These are phyloP conservation scores for Neoaliturus tenellus DNA, from an alignment of 2,888 invertebrate genomes.

Conservation along the genomic window DNA sequence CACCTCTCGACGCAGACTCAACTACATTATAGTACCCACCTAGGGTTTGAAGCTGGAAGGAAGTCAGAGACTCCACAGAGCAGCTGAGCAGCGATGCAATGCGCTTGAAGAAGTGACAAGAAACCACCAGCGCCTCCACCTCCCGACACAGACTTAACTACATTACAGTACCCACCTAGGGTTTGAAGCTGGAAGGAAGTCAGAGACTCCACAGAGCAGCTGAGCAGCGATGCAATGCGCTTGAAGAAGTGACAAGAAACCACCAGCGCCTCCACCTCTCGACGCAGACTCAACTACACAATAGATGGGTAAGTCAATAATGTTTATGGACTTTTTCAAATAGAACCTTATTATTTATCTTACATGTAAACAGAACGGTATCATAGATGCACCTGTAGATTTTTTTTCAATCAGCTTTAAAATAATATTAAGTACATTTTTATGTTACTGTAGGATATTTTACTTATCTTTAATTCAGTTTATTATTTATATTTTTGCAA, in stretches of 20 bases:
- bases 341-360: too few species aligned
- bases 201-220: constrained; percentile 25
- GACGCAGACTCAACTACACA: constrained; percentile 56
- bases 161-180: constrained; percentile 37
- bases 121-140: constrained; percentile 58
- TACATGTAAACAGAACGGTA: too few species aligned
- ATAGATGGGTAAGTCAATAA: neutral
- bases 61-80: constrained; percentile 20
- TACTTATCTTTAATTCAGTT: too few species aligned
- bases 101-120: constrained; percentile 61
- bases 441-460: too few species aligned
- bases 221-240: constrained; percentile 51
- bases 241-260: constrained; percentile 62
- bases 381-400: too few species aligned
- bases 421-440: too few species aligned
- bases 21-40: too few species aligned
- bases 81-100: constrained; percentile 50
- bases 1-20: too few species aligned
- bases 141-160: constrained; percentile 58
- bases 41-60: neutral
- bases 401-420: too few species aligned
- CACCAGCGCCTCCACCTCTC: constrained; percentile 59
- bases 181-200: neutral
- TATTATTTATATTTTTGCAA: too few species aligned
- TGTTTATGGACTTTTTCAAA: neutral